phyloP scores from a whole-genome alignment of 2,113 vertebrate genomes.

The Emydura subglobosa region DNA sequence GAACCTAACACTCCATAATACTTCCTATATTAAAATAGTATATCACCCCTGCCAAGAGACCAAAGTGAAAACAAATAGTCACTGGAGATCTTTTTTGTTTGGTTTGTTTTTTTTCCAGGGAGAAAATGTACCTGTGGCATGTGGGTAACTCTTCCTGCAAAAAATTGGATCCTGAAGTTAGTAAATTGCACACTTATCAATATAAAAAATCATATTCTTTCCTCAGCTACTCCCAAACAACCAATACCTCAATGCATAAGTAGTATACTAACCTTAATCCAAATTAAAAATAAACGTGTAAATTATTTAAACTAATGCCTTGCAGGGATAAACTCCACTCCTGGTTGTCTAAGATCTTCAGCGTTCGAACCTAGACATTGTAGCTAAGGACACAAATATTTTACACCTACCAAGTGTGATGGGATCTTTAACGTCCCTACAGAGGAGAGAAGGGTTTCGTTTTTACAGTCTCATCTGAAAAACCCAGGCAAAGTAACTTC shows the following conservation, averaged over 20 bases:
- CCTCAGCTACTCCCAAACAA: fast-evolving
- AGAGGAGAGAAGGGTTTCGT: not conserved
- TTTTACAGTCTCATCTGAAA: constrained; percentile 45
- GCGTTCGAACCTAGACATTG: not conserved
- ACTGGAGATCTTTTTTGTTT: not conserved
- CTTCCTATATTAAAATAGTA: constrained; percentile 78
- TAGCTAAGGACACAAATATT: not conserved
- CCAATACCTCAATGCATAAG: not conserved
- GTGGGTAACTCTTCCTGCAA: not conserved
- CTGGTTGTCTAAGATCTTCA: fast-evolving
- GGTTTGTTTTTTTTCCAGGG: not conserved
- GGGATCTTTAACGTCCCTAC: not conserved
- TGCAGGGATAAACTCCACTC: not conserved
- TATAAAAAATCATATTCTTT: not conserved
- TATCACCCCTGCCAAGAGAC: constrained; percentile 70
- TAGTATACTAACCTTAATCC: not conserved
- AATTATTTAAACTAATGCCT: not conserved
- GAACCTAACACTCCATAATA: constrained; percentile 53
- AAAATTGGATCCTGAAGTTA: not conserved
- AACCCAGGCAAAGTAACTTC: not conserved
- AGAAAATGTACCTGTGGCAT: not conserved
- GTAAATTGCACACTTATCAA: not conserved
- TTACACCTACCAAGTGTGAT: not conserved
- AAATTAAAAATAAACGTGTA: not conserved
- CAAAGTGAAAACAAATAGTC: constrained; percentile 49